A percentile compares a stretch with the other conserved stretches of the same genome.
Conservation (phyloP, 2,113 vertebrate genomes). For the Hippotragus niger region DNA sequence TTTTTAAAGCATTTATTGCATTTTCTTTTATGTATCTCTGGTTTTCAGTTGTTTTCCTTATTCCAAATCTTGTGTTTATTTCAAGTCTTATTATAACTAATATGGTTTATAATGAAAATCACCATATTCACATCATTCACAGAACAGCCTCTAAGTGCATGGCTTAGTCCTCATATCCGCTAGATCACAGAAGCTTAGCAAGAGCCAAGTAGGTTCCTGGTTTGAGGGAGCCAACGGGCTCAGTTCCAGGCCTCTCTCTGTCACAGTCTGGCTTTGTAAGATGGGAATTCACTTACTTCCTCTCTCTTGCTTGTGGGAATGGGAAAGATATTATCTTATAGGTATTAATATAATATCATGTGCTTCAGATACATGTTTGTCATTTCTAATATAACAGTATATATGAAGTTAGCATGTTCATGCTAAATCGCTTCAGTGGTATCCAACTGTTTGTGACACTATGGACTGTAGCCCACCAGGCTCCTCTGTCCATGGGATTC, state of each 20-base stretch:
- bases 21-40: not conserved
- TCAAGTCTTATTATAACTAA: not conserved
- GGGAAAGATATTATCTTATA: not conserved
- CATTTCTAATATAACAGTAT: not conserved
- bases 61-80: conserved; percentile 10
- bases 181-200: not conserved
- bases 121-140: not conserved
- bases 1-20: not conserved
- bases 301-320: not conserved
- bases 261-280: not conserved
- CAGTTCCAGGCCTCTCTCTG: not conserved
- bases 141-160: not conserved
- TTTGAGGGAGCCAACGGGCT: accelerated
- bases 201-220: not conserved
- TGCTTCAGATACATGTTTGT: not conserved
- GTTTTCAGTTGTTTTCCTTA: not conserved
- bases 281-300: not conserved
- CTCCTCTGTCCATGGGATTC: not conserved
- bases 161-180: not conserved
- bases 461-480: not conserved
- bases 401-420: not conserved
- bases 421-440: not conserved
- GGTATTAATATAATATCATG: not conserved
- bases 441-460: not conserved
- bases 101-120: not conserved